Conservation (phyloP, 2,888 invertebrate genomes). For the Palloptera scutellata region DNA sequence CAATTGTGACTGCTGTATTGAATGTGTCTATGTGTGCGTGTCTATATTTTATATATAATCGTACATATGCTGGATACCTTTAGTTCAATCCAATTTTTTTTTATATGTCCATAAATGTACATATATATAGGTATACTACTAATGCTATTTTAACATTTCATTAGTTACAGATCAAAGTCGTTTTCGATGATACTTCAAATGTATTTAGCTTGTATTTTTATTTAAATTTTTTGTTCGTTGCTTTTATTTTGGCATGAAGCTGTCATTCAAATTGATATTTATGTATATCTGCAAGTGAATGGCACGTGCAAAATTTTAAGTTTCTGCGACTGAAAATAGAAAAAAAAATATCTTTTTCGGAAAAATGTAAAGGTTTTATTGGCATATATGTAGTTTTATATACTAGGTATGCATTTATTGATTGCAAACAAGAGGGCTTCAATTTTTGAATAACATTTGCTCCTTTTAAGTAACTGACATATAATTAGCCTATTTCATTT, state of each 20-base stretch:
- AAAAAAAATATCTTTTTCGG: no score
- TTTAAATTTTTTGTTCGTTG: not conserved
- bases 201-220: not conserved
- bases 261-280: conserved; percentile 18
- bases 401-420: no score
- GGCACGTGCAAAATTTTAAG: conserved; percentile 18
- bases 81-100: no score
- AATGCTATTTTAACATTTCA: conserved; percentile 16
- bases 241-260: conserved; percentile 2
- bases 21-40: no score
- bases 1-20: not conserved
- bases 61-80: not conserved
- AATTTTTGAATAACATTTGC: no score
- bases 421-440: no score
- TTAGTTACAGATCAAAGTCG: conserved; percentile 18
- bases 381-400: no score
- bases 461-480: no score
- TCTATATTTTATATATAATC: not conserved
- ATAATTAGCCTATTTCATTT: no score
- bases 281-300: conserved; percentile 22
- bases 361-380: no score
- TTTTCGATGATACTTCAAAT: conserved; percentile 14
- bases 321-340: not conserved
- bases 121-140: not conserved
- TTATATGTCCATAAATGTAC: no score